These are phyloP conservation scores for Bucco capensis DNA, from an alignment of 2,113 vertebrate genomes.

Conservation along the genomic window DNA sequence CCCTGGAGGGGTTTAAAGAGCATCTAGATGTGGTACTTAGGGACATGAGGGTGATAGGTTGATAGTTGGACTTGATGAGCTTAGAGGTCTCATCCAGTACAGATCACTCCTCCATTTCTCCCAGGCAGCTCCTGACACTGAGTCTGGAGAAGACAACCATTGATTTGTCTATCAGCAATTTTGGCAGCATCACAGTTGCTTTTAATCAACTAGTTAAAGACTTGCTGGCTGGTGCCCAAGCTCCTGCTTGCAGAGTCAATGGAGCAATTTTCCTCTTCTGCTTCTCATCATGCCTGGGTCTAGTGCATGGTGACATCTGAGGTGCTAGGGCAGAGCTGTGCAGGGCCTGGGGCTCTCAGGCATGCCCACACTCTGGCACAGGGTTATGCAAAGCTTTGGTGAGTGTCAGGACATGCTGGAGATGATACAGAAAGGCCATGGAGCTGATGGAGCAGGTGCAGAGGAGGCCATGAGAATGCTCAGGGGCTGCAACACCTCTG, in stretches of 20 bases:
- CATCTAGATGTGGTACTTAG: too few species aligned
- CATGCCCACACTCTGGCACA: not conserved
- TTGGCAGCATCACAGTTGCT: constrained; percentile 12
- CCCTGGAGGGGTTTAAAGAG: too few species aligned
- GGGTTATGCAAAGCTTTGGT: not conserved
- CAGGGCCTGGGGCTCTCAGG: not conserved
- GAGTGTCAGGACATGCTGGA: not conserved
- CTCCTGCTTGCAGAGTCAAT: not conserved
- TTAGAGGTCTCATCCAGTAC: not conserved
- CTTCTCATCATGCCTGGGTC: not conserved
- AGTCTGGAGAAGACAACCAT: not conserved
- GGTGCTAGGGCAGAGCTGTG: not conserved
- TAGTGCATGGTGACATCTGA: rapidly evolving
- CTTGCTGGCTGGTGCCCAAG: not conserved
- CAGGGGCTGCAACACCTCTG: too few species aligned
- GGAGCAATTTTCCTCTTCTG: not conserved
- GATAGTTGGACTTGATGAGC: too few species aligned
- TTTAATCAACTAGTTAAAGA: constrained; percentile 28
- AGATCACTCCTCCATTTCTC: rapidly evolving
- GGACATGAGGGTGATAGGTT: too few species aligned
- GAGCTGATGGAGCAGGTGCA: too few species aligned
- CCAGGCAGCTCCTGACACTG: not conserved
- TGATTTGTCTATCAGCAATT: not conserved
- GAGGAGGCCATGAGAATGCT: too few species aligned
- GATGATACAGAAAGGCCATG: not conserved